Conservation (phyloP, 2,113 vertebrate species). For the Phasianus colchicus region DNA sequence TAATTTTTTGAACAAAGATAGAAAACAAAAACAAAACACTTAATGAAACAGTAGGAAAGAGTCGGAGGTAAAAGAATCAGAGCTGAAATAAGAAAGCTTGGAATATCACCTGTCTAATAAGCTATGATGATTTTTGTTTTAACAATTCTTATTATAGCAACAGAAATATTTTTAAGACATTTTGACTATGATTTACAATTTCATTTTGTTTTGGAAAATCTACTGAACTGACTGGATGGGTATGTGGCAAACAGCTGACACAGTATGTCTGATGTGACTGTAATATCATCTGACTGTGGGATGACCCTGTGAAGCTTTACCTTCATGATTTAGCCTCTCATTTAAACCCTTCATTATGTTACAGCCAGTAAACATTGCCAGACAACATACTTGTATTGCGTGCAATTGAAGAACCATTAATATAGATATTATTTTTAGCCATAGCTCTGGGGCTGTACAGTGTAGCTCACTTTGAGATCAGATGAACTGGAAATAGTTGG, state of each 20-base stretch:
- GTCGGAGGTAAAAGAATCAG: neutral
- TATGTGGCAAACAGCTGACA: slow-evolving; percentile 59
- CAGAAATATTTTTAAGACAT: slow-evolving; percentile 56
- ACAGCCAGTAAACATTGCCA: slow-evolving; percentile 60
- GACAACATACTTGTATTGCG: slow-evolving; percentile 25
- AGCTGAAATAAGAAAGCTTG: slow-evolving; percentile 6
- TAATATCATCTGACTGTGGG: slow-evolving; percentile 38
- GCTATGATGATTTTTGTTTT: neutral
- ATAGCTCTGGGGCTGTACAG: slow-evolving; percentile 7
- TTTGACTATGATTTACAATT: slow-evolving; percentile 56
- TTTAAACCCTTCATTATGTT: slow-evolving; percentile 63
- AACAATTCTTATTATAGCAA: slow-evolving; percentile 59
- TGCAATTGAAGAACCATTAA: slow-evolving; percentile 55
- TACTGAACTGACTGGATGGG: neutral
- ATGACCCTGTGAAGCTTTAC: slow-evolving; percentile 43
- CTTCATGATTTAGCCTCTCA: slow-evolving; percentile 39
- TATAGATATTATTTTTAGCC: slow-evolving; percentile 60
- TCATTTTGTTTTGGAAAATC: slow-evolving; percentile 70
- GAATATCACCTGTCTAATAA: neutral
- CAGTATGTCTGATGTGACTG: neutral
- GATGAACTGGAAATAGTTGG: neutral
- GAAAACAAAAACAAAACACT: neutral
- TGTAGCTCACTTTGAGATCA: slow-evolving; percentile 25
- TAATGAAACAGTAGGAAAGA: neutral
- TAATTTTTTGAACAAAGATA: neutral